Evolutionary conservation across 2,797 vertebrate genomes (phyloP).

Genomic region (Crax fasciolata): DNA sequence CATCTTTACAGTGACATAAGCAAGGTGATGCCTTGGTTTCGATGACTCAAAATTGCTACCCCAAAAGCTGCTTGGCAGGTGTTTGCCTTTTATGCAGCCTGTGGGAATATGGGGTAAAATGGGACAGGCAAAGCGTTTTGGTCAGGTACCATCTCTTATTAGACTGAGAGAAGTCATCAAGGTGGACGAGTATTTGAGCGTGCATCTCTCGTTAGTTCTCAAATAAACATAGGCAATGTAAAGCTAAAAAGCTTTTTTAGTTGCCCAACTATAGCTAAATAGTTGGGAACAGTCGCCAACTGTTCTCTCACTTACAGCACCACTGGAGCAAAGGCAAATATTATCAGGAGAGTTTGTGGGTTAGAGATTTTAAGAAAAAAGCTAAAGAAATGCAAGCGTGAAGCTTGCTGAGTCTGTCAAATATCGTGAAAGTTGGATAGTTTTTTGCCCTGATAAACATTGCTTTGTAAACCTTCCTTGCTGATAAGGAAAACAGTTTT

Average conservation of each 20-base stretch:
- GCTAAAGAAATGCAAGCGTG: neutral
- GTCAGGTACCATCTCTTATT: neutral
- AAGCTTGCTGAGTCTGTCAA: neutral
- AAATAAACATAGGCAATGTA: rapidly evolving
- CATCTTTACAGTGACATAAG: rapidly evolving
- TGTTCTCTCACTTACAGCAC: neutral
- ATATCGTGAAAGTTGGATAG: neutral
- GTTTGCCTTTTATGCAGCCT: neutral
- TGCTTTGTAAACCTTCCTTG: neutral
- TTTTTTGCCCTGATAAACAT: neutral
- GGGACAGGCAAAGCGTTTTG: neutral
- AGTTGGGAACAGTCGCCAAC: neutral
- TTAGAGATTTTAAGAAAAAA: neutral
- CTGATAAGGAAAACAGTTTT: neutral
- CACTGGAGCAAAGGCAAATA: neutral
- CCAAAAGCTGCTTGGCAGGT: neutral
- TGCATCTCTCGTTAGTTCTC: neutral
- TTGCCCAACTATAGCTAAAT: neutral
- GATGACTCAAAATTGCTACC: neutral
- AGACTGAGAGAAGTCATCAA: neutral
- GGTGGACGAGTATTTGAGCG: neutral
- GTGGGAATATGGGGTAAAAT: neutral
- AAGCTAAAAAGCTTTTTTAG: neutral
- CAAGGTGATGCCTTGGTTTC: neutral
- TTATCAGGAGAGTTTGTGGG: neutral